These are phyloP conservation scores for Cerastis leucographa DNA, from an alignment of 2,888 invertebrate genomes.

Conservation along the genomic window DNA sequence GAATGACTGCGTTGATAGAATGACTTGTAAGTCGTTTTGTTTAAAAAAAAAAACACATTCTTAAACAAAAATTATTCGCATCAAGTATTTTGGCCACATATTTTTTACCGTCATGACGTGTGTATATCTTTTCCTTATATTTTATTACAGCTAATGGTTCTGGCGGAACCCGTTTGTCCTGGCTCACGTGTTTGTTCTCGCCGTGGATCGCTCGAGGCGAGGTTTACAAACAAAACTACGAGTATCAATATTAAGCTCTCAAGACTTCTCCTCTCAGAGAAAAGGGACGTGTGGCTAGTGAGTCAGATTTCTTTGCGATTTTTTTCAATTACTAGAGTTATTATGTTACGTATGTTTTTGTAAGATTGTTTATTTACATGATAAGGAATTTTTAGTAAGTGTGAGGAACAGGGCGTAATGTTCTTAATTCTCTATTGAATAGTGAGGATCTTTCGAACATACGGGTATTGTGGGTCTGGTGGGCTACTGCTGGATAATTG, in stretches of 20 bases:
- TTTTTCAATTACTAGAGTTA: not conserved
- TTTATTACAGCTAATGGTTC: conserved; percentile 39
- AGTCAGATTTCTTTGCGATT: conserved; percentile 20
- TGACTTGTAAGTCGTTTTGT: not conserved
- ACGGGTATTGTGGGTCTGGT: not conserved
- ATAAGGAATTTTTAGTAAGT: not conserved
- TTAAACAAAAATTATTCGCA: conserved; percentile 23
- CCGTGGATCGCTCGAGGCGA: conserved; percentile 9
- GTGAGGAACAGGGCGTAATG: not conserved
- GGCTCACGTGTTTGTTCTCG: conserved; percentile 30
- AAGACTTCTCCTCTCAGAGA: conserved; percentile 6
- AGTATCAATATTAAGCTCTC: conserved; percentile 32
- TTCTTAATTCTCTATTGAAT: not conserved
- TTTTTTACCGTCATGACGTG: conserved; percentile 43
- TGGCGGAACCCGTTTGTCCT: conserved; percentile 35
- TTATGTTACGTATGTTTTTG: not conserved
- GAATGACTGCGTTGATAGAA: conserved; percentile 26
- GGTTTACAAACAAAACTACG: conserved; percentile 37
- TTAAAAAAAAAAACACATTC: not conserved
- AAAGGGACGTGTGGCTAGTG: not conserved
- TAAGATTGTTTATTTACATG: not conserved
- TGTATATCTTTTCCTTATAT: conserved; percentile 44
- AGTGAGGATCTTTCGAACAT: not conserved
- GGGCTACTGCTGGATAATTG: not conserved
- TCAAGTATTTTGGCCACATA: conserved; percentile 23